Base-by-base conservation (phyloP, 2,113 vertebrate genomes). In the Chaenogobius annularis region DNA sequence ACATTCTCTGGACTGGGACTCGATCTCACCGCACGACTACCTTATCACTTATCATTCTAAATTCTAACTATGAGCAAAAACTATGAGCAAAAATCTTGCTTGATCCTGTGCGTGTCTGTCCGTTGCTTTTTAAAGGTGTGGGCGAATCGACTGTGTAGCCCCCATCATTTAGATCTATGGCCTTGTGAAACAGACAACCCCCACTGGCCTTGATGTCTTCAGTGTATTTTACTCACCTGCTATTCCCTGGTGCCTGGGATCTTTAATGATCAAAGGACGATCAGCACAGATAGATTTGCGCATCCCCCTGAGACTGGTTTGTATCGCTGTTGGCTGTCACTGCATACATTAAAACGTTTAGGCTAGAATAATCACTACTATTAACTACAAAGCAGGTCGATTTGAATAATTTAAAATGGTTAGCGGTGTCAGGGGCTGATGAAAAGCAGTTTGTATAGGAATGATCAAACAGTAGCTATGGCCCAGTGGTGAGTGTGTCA, bases 361-460 rank as follows among this genome's bases (percentile, higher is more conserved):
- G 87, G 76, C 77, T 83, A 87, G 91, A 92, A 86, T 88, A 83
- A 92, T 92, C 82, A 88, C 81, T 61, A 69, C 90, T 86, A 90
- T 92, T 91, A 91, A 83, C 72, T 86, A 86, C 87, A 90, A 91
- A 88, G 87, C 68, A 70, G 74, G 20, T 72, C 75, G 81, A 83
- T 72, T 83, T 89, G 85, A 91, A 90, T 91, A 81, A 91, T 89
- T 89, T 83, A 92, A 73, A 46, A 55, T 55, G 23, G 59, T 70
- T 70, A 70, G 78, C 74, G 65, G 74, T 58, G 75, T 77, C 75
- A 71, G 70, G 68, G 81, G 74, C 80, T 77, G 83, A 82, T 83
- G 83, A 87, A 46, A 90, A 80, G 80, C 77, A 74, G 52, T 64
- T 35, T 68, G 72, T 11, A 20, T 56, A 61, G 67, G 59, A 82